Evolutionary conservation across 2,113 vertebrate genomes (phyloP), one percentile per base, ranked within the genome.

Genomic region (Bubo bubo): DNA sequence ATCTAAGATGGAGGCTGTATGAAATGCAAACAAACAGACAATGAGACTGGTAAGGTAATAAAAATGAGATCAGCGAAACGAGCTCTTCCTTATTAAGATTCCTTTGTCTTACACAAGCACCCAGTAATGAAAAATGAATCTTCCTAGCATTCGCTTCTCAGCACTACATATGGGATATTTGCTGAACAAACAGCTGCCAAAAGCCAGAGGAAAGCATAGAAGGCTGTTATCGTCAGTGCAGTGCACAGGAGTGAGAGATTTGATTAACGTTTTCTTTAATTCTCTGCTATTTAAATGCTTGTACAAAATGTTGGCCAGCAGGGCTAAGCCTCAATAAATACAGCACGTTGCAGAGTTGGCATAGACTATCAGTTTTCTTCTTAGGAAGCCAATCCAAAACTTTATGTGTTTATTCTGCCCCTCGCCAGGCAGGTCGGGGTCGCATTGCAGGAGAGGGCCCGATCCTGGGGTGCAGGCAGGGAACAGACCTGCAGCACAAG

Each of bases 101-200:
- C 94, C 89, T 95, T 95, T 96, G 97, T 97, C 93, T 96, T 77
- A 50, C 60, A 90, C 86, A 10, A 88, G 92, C 86, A 70, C 49
- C 77, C 81, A 79, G 87, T 75, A 86, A 95, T 96, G 96, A 96
- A 87, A 96, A 96, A 95, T 45, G 91, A 95, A 80, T 43, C 58
- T 34, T 76, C 35, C 77, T 55, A 12, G 27, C 56, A 15, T n/a
- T 89, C 12, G 17, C 86, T 89, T 58, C 94, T 86, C 85, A 22
- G 91, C 68, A 3, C 71, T 67, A 66, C 90, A 70, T 87, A 56
- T 71, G 87, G 92, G 94, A 10, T 86, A 66, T 95, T 94, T 95
- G 91, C 97, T 91, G 94, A 95, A 60, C 95, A 96, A 95, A 93
- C 91, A 89, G 94, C 95, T 95, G 95, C 83, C 94, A 63, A 47